Evolutionary conservation across 2,888 invertebrate species (phyloP).

Genomic region (Leucoptera coffeella): DNA sequence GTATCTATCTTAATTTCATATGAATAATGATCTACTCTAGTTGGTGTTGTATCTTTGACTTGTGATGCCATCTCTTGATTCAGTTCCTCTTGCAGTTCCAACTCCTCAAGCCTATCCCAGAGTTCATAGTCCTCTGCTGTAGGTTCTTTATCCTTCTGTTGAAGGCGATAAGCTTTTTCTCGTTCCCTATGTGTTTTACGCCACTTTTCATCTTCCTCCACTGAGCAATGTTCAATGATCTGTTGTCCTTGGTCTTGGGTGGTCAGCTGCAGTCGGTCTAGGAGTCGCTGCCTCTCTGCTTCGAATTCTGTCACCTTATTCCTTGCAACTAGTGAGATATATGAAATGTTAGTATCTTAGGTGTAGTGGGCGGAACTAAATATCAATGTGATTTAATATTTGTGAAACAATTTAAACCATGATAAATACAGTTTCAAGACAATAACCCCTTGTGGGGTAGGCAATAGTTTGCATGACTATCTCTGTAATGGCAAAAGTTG

Average conservation of each 20-base stretch:
- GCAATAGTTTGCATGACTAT: too few species aligned
- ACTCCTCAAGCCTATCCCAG: constrained; percentile 50
- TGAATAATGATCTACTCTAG: too few species aligned
- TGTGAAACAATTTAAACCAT: too few species aligned
- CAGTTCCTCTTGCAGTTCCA: constrained; percentile 58
- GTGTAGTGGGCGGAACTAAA: constrained; percentile 56
- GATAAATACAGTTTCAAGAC: too few species aligned
- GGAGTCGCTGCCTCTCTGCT: constrained; percentile 57
- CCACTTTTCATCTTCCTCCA: constrained; percentile 66
- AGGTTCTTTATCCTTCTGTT: constrained; percentile 14
- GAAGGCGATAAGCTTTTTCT: constrained; percentile 56
- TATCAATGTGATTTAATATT: too few species aligned
- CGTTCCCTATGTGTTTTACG: constrained; percentile 52
- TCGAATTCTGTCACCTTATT: too few species aligned
- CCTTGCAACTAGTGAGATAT: too few species aligned
- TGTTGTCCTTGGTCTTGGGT: constrained; percentile 50
- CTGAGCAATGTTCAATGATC: constrained; percentile 66
- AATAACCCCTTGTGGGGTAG: too few species aligned
- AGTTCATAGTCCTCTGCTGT: constrained; percentile 24
- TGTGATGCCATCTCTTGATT: too few species aligned
- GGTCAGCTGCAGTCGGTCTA: constrained; percentile 56
- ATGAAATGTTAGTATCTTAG: constrained; percentile 51
- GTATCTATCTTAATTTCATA: too few species aligned
- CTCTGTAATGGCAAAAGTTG: too few species aligned
- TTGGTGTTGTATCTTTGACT: too few species aligned